Conservation (phyloP, 2,888 invertebrate genomes). For the Latheticus oryzae region DNA sequence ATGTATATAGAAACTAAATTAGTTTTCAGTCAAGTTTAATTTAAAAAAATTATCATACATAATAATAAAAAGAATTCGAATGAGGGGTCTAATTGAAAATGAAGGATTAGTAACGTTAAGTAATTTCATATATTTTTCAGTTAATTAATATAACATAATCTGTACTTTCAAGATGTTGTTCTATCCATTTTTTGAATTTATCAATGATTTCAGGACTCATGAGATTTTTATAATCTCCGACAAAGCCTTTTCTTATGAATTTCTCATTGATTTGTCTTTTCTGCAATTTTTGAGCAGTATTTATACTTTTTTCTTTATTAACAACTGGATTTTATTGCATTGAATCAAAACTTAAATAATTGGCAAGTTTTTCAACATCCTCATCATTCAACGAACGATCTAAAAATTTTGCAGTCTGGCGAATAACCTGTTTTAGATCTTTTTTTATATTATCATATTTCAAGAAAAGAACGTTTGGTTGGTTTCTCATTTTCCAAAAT, state of each 20-base stretch:
- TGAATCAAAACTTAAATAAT: constrained; percentile 56
- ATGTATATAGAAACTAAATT: no score
- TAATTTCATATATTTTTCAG: no score
- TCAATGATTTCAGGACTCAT: constrained; percentile 3
- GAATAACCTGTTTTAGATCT: constrained; percentile 51
- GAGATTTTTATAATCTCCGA: not conserved
- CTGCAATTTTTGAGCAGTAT: constrained; percentile 59
- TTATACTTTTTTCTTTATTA: constrained; percentile 66
- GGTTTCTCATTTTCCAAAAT: constrained; percentile 54
- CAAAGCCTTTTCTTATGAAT: constrained; percentile 2
- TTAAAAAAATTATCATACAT: no score
- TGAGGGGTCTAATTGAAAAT: no score
- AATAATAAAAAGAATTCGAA: no score
- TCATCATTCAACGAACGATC: constrained; percentile 49
- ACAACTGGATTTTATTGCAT: constrained; percentile 72
- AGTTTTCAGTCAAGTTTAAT: no score
- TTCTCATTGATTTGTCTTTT: constrained; percentile 47
- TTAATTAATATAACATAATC: no score
- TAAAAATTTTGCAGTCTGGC: constrained; percentile 52
- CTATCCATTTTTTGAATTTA: constrained; percentile 5
- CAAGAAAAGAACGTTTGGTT: constrained; percentile 56
- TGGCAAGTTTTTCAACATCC: constrained; percentile 47
- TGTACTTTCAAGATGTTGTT: not conserved
- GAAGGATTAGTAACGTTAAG: no score
- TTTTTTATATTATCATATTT: constrained; percentile 58